Base-by-base conservation (phyloP, 2,113 vertebrate species). In the Tragelaphus strepsiceros region DNA sequence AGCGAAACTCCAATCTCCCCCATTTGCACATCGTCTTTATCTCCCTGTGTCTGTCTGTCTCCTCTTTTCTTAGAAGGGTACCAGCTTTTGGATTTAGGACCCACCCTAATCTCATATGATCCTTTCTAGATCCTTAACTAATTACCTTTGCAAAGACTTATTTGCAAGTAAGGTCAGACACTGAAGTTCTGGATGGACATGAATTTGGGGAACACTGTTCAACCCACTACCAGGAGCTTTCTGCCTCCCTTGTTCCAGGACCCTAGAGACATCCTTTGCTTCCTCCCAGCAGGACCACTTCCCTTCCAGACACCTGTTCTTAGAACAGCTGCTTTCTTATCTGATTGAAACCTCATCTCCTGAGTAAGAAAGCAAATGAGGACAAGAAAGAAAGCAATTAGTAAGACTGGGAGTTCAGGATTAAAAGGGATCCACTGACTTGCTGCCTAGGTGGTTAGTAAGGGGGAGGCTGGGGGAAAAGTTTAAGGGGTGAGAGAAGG, bases 341-440 rank as follows among this genome's bases (percentile, higher is more conserved):
- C 87, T 97, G 64, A 92, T 11, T 89, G 88, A 88, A 90, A 61
- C 94, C 32, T 96, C 53, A n/a, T 77, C 92, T 97, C 83, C 86
- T 21, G 51, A 54, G 49, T 88, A 80, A 91, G 59, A 92, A 94
- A 92, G 81, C 96, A 96, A 94, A 94, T 86, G 51, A 93, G 96
- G 96, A 97, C 61, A 58, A 84, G 95, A 96, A 81, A 91, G 74
- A 67, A 95, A 95, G 83, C 93, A 94, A 95, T 97, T 88, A 96
- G 94, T 83, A 28, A 12, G 3, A 17, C 46, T 46, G 35, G 35
- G 51, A 89, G 71, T 81, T 64, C 0, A 9, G 54, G 97, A 87
- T 93, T 95, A 97, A 96, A 83, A 49, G 77, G 28, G 2, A 80
- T 30, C 15, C 26, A 80, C 26, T 17, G 15, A 32, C 87, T 77